Evolutionary conservation across 2,888 invertebrate genomes (phyloP).

Genomic region (Volucella inanis): DNA sequence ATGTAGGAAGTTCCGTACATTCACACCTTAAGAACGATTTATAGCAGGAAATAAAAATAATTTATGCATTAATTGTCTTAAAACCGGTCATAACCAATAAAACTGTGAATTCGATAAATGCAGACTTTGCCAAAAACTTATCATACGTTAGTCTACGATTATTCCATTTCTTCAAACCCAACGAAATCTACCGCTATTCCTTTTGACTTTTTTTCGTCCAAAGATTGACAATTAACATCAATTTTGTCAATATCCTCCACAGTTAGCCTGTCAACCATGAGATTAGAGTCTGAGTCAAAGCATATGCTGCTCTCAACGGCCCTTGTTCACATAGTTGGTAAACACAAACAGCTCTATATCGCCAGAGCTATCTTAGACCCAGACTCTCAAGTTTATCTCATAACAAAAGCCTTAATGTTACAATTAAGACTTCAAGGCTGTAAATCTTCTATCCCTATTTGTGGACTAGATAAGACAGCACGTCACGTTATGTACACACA

Average conservation of each 20-base stretch:
- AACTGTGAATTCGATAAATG: conserved; percentile 9
- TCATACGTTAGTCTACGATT: conserved; percentile 10
- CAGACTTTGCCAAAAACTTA: background rate
- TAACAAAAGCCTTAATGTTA: conserved; percentile 22
- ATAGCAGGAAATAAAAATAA: too few species aligned
- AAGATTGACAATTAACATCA: background rate
- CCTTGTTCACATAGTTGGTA: background rate
- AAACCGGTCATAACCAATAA: background rate
- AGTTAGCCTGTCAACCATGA: background rate
- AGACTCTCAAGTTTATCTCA: conserved; percentile 22
- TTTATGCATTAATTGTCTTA: too few species aligned
- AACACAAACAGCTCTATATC: background rate
- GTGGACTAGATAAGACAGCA: conserved; percentile 20
- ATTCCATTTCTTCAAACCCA: background rate
- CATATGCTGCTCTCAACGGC: conserved; percentile 21
- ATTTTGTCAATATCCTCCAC: background rate
- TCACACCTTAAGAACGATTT: too few species aligned
- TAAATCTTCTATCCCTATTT: background rate
- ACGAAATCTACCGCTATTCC: background rate
- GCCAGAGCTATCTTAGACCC: conserved; percentile 32
- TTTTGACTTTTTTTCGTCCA: background rate
- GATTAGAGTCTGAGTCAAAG: background rate
- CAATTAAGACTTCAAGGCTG: conserved; percentile 10
- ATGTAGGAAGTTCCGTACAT: too few species aligned
- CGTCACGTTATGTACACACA: conserved; percentile 5